These are phyloP conservation scores for Chesias legatella DNA, from an alignment of 2,888 invertebrate species.

Conservation along the genomic window DNA sequence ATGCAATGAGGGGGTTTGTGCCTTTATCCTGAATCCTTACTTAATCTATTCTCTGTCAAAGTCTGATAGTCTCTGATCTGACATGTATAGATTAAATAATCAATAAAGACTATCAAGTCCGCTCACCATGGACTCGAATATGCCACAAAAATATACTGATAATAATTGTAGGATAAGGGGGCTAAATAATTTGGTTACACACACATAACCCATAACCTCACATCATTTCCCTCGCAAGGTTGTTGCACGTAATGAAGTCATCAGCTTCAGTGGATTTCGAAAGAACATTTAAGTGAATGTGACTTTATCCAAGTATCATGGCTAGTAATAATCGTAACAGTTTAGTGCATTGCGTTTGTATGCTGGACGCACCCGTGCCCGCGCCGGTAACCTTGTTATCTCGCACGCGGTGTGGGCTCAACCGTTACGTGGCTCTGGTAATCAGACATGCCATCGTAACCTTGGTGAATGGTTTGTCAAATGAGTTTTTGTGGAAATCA, in stretches of 20 bases:
- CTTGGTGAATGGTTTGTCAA: conserved; percentile 14
- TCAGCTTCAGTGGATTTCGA: conserved; percentile 8
- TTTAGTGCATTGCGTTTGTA: conserved; percentile 40
- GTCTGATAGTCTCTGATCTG: no score
- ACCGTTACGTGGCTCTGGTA: conserved; percentile 58
- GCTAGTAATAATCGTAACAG: conserved; percentile 21
- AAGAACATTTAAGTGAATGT: conserved; percentile 14
- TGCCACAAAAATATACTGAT: no score
- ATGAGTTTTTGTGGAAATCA: conserved; percentile 11
- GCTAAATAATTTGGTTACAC: no score
- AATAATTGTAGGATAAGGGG: no score
- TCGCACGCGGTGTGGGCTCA: conserved; percentile 40
- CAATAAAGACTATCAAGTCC: no score
- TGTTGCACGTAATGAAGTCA: conserved; percentile 4
- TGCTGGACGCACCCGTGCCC: conserved; percentile 44
- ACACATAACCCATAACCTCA: no score
- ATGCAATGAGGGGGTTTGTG: no score
- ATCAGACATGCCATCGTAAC: conserved; percentile 39
- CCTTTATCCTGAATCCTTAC: no score
- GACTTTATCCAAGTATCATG: conserved; percentile 10
- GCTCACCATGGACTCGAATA: no score
- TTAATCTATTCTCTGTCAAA: no score
- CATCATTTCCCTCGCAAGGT: no score
- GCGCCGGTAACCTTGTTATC: conserved; percentile 68
- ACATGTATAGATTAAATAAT: no score